Evolutionary conservation across 2,113 vertebrate species (phyloP), one percentile per base, ranked within the genome.

Genomic region (Sceloporus tristichus): DNA sequence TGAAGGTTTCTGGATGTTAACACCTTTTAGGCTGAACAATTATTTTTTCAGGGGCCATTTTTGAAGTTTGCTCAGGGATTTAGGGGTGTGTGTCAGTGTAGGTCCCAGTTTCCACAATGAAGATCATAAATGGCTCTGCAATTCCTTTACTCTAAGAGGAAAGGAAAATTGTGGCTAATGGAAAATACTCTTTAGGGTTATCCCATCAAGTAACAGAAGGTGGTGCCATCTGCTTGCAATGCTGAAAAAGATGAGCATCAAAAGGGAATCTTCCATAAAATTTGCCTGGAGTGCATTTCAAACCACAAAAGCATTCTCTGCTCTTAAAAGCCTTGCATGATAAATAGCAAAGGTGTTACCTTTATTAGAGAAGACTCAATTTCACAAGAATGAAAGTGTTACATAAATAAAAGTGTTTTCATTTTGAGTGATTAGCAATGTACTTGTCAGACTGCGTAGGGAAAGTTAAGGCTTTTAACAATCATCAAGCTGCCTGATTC

Each of bases 201-300:
- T 81, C 88, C 62, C 16, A 25, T 18, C 29, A 1, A 53, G 27
- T 2, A 53, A 93, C 93, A 56, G 88, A 88, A 95, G 94, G 90
- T 94, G 86, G 87, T 88, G 91, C 84, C 53, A 14, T 62, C 73
- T 62, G 90, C 90, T 90, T 16, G 53, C 19, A 40, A 3, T 65
- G 79, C 73, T 0, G 21, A 84, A 42, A 19, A 21, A 34, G 6
- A 82, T 76, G 1, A 7, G 84, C 54, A 29, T 84, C 13, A 40
- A 78, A 68, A 11, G 27, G 3, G 8, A 59, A 84, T 81, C 1
- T 73, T 53, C 80, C 65, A 21, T 18, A 18, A 0, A 29, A 71
- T 89, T 80, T 77, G 23, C 25, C 83, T 29, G 34, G 56, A 86
- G 66, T 0, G 65, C 18, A 65, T 14, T 18, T 81, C 0, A 27